Conservation (phyloP, 2,797 vertebrate genomes). For the Enteromius argenteus region DNA sequence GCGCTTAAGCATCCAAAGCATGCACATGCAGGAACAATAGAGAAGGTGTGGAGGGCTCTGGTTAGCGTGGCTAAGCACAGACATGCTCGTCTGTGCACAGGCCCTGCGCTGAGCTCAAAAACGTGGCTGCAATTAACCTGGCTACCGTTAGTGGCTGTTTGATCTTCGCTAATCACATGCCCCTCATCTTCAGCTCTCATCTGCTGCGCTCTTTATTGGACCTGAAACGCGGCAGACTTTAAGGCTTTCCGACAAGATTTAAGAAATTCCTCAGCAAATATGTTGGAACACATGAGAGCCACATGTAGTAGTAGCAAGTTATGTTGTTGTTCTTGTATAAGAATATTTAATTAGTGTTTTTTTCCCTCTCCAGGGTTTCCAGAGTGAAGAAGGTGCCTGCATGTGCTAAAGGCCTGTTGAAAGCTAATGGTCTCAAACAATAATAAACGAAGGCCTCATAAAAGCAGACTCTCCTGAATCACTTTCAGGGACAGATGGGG, state of each 20-base stretch:
- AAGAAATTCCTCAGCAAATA: slow-evolving; percentile 33
- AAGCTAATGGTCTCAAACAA: slow-evolving; percentile 66
- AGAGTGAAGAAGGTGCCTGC: slow-evolving; percentile 48
- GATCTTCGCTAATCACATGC: slow-evolving; percentile 51
- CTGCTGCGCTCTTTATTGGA: slow-evolving; percentile 32
- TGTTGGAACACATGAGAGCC: slow-evolving; percentile 23
- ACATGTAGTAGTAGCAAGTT: slow-evolving; percentile 28
- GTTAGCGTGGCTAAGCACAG: slow-evolving; percentile 34
- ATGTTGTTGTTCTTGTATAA: slow-evolving; percentile 11
- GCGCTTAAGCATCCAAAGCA: slow-evolving; percentile 11
- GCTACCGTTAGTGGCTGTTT: slow-evolving; percentile 51
- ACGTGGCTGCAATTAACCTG: slow-evolving; percentile 60
- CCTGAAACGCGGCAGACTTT: slow-evolving; percentile 8
- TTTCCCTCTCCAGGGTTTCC: slow-evolving; percentile 4
- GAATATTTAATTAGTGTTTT: slow-evolving; percentile 5
- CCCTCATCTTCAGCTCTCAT: slow-evolving; percentile 46
- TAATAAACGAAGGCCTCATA: slow-evolving; percentile 68
- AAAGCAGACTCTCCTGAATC: slow-evolving; percentile 66
- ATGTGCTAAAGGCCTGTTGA: slow-evolving; percentile 44
- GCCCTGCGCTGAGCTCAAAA: slow-evolving; percentile 42
- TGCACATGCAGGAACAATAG: slow-evolving; percentile 34
- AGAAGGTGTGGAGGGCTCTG: slow-evolving; percentile 19
- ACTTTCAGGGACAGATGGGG: slow-evolving; percentile 64
- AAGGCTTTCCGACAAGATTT: slow-evolving; percentile 33
- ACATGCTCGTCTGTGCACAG: slow-evolving; percentile 34